Evolutionary conservation across 2,113 vertebrate species (phyloP).

Genomic region (Malurus melanocephalus): DNA sequence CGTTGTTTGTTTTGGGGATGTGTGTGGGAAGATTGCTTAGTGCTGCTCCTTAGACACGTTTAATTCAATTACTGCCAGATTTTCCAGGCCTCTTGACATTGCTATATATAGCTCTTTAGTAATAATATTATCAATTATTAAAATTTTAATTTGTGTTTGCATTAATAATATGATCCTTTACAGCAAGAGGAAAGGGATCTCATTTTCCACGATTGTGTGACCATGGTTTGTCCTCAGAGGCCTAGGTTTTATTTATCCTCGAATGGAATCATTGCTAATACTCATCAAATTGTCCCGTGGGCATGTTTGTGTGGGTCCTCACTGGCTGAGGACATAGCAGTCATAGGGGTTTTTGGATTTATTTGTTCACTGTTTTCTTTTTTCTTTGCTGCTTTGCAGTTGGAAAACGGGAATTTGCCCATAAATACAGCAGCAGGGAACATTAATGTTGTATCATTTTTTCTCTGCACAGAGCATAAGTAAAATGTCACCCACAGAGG

Average conservation of each 20-base stretch:
- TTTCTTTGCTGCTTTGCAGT: not conserved
- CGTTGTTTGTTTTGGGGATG: not conserved
- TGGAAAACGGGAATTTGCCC: not conserved
- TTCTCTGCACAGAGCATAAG: not conserved
- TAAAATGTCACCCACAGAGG: not conserved
- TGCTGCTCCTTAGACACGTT: not conserved
- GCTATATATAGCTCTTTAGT: constrained; percentile 9
- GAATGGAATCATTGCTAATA: not conserved
- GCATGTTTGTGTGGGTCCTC: not conserved
- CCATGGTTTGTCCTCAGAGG: not conserved
- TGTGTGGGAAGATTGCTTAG: not conserved
- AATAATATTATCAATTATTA: constrained; percentile 48
- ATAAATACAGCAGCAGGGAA: not conserved
- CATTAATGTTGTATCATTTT: not conserved
- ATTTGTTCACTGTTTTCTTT: not conserved
- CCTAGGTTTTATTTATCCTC: not conserved
- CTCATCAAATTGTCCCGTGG: not conserved
- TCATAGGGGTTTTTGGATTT: not conserved
- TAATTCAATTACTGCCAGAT: constrained; percentile 34
- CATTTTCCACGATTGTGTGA: not conserved
- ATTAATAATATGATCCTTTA: constrained; percentile 28
- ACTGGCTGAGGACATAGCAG: not conserved
- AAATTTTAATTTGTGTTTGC: constrained; percentile 34
- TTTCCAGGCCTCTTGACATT: constrained; percentile 1
- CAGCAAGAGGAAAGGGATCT: not conserved